Conservation (phyloP, 2,797 vertebrate species). For the Halcyon smyrnensis region DNA sequence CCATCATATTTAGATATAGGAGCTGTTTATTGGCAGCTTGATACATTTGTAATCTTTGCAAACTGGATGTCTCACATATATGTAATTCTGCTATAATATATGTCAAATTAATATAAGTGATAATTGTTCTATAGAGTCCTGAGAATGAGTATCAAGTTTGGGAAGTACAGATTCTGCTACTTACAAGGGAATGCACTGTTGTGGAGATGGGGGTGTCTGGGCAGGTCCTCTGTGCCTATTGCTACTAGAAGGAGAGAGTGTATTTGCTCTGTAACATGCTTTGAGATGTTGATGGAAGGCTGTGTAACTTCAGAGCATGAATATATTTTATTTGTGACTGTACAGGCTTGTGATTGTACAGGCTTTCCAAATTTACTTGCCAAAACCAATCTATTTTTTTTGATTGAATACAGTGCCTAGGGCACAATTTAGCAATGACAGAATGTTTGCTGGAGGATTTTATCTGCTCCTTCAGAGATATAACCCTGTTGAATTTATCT, state of each 20-base stretch:
- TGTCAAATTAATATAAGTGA: neutral
- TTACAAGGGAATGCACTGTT: neutral
- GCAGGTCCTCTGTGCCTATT: neutral
- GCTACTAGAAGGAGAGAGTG: neutral
- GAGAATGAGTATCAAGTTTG: neutral
- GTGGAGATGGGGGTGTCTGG: neutral
- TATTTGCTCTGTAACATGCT: neutral
- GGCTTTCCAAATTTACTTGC: slow-evolving; percentile 5
- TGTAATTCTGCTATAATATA: neutral
- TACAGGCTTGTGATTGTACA: neutral
- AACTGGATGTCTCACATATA: slow-evolving; percentile 18
- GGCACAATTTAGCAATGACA: slow-evolving; percentile 2
- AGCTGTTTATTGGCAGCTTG: slow-evolving; percentile 12
- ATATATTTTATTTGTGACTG: neutral
- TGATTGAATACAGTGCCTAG: neutral
- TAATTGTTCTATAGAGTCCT: neutral
- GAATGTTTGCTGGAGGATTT: neutral
- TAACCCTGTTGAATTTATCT: neutral
- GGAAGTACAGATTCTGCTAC: neutral
- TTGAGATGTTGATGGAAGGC: neutral
- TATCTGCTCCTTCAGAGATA: neutral
- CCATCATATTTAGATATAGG: neutral
- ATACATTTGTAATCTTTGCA: neutral
- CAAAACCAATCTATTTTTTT: neutral
- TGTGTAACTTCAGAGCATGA: neutral